Evolutionary conservation across 2,797 vertebrate genomes (phyloP), one percentile per base, ranked within the genome.

Genomic region (Coregonus suidteri): DNA sequence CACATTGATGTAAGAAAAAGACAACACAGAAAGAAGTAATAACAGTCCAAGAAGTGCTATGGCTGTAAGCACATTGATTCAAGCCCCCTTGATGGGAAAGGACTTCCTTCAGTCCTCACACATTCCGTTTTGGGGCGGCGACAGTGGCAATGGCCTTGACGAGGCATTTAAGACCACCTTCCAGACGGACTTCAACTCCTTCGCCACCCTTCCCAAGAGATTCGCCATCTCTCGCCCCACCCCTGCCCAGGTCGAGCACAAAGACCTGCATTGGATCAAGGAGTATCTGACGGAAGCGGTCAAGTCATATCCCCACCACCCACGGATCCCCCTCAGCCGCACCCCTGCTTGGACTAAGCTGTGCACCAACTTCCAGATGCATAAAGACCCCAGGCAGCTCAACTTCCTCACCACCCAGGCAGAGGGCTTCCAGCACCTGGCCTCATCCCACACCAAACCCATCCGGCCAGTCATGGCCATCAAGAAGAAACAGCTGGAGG

Each of bases 291-390:
- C 82, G 6, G 59, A 91, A 66, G 3, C 41, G 0, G 41, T 0
- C 1, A 5, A 0, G 7, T 83, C 84, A 54, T 90, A 76, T 77
- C 52, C 74, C 2, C 35, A 1, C 15, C 77, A 77, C 54, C 70
- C 54, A n/a, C 1, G 79, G 18, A 62, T 16, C 0, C 25, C 15
- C 6, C 68, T 70, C 1, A 54, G 13, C 2, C 56, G 2, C 11
- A 80, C 69, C 30, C 74, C 82, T 7, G 15, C 34, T 7, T 76
- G 83, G 83, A 59, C 47, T 1, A 78, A 1, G n/a, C 56, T 81
- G 30, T 6, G 0, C 11, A 86, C 81, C 65, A 91, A 83, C 80
- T 76, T 88, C 18, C 88, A 84, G 81, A 86, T 90, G 82, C 79
- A 80, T 30, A 71, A 65, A 1, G 85, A 71, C 47, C 51, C 69